These are phyloP conservation scores for Cremastobaeus sp. DNA, from an alignment of 2,888 invertebrate species.

Conservation along the genomic window DNA sequence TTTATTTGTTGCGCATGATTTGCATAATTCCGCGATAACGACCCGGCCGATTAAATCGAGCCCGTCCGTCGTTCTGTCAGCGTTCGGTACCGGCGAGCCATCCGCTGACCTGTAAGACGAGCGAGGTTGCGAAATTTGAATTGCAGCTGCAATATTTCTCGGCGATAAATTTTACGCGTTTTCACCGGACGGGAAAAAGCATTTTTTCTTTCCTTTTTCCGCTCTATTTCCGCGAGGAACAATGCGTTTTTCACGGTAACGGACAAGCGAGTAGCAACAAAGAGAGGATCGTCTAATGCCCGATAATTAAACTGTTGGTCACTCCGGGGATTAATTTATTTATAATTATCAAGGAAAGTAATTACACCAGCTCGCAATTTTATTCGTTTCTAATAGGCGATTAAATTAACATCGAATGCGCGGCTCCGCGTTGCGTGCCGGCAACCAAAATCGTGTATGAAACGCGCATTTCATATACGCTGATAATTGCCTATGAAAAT, in stretches of 20 bases:
- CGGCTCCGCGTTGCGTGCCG: conserved; percentile 30
- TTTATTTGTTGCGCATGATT: no score
- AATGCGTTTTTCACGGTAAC: conserved; percentile 15
- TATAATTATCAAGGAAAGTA: conserved; percentile 48
- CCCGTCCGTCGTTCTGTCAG: no score
- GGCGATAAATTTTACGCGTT: neutral
- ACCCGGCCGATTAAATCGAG: no score
- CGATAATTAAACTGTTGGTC: conserved; percentile 32
- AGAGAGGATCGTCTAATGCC: conserved; percentile 24
- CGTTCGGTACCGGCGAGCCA: no score
- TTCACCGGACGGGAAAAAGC: neutral
- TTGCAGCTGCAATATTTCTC: neutral
- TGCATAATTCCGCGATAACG: no score
- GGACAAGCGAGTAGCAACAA: conserved; percentile 12
- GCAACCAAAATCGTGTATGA: conserved; percentile 33
- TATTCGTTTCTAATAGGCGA: conserved; percentile 43
- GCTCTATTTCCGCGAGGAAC: conserved; percentile 27
- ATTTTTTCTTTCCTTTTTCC: conserved; percentile 1
- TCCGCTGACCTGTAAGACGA: conserved; percentile 3
- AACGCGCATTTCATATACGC: conserved; percentile 18
- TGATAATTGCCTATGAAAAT: conserved; percentile 34
- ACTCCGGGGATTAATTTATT: conserved; percentile 33
- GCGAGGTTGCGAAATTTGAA: conserved; percentile 2
- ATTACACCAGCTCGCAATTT: conserved; percentile 42
- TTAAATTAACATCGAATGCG: conserved; percentile 43